phyloP scores from a whole-genome alignment of 2,113 vertebrate species.

The Hydrolagus affinis region DNA sequence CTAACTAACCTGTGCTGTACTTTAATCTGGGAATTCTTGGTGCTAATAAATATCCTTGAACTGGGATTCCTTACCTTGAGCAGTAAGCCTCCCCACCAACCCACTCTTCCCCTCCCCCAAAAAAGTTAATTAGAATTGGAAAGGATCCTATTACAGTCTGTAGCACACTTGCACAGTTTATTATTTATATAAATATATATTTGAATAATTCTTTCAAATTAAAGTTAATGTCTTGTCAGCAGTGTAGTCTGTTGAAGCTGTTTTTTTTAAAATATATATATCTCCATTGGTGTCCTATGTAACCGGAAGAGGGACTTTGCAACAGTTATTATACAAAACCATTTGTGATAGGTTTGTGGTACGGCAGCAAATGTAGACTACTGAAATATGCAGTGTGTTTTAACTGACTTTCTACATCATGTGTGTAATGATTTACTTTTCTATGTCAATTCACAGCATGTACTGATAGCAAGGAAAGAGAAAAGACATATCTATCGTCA shows the following conservation, averaged over 20 bases:
- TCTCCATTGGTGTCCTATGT: too few species aligned
- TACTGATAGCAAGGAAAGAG: neutral
- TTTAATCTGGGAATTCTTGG: neutral
- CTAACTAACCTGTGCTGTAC: too few species aligned
- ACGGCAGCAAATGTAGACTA: neutral
- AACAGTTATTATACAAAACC: neutral
- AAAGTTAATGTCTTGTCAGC: neutral
- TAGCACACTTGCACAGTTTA: neutral
- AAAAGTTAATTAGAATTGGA: neutral
- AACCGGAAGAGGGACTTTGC: neutral
- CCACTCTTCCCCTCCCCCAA: too few species aligned
- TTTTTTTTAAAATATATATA: too few species aligned
- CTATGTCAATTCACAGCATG: neutral
- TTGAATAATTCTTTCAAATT: neutral
- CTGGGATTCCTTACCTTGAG: neutral
- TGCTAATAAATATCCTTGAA: neutral
- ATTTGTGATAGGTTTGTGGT: neutral
- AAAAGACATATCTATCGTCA: neutral
- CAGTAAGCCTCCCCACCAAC: neutral
- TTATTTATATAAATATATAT: constrained; percentile 5
- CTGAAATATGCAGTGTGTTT: neutral
- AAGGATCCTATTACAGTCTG: neutral
- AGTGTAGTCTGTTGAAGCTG: too few species aligned
- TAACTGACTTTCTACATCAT: neutral
- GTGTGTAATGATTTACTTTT: neutral